Base-by-base conservation (phyloP, 2,888 invertebrate species). In the Drosophila ezoana region DNA sequence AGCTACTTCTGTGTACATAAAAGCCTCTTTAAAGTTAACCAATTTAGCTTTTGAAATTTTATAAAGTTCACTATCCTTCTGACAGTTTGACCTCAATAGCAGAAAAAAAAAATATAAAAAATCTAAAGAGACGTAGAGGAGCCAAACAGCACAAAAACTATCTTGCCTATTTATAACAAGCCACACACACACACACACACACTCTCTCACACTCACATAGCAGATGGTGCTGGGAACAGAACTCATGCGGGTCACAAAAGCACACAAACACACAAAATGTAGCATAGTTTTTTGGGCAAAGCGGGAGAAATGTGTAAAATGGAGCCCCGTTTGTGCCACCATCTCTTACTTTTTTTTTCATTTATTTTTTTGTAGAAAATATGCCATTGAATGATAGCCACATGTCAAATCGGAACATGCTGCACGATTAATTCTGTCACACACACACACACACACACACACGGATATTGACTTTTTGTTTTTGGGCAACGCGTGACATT, bases 61-160 rank as follows among this genome's bases (percentile, higher is more conserved):
- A 53, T 68, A 79, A 81, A 87, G 89, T 89, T 84, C 87, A 84
- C 79, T 89, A 84, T 84, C 85, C 84, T 86, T 53, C 68, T 71
- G 76, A 76, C 79, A 76, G 79, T 79, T 76, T 84, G 89, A 84
- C 84, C 84, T 74, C 84, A 87, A 89, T 85, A 63, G 59, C 52
- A 43, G 20, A 51, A 52, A 53, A 53, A 54, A 18, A 18, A 18
- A 18, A n/a, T n/a, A n/a, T n/a, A n/a, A 18, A 54, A 53, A 63
- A 23, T 41, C 58, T 43, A 20, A 59, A 28, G 62, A 54, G 52
- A 32, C 53, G 32, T 33, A 37, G 63, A 68, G 66, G 53, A 67
- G 59, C 53, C 49, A 62, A 70, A 75, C 67, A 72, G 44, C 54
- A 44, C 35, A 87, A 78, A 86, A 85, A 84, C 85, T 81, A 76